Conservation (phyloP, 2,113 vertebrate genomes). For the Salvelinus fontinalis region DNA sequence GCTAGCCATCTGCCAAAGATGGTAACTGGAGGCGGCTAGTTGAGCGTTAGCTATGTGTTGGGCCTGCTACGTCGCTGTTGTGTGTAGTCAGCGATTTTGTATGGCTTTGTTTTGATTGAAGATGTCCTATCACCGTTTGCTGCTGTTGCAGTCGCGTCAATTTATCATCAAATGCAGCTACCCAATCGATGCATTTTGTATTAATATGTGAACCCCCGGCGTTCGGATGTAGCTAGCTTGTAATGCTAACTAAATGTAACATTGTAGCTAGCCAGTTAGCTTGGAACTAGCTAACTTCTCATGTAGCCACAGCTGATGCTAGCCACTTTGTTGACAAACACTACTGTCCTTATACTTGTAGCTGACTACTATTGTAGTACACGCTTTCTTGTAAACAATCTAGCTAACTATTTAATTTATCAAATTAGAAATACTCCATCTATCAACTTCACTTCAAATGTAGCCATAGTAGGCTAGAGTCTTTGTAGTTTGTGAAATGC, state of each 20-base stretch:
- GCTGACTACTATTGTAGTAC: no score
- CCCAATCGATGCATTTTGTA: background rate
- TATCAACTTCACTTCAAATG: no score
- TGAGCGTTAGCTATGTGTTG: background rate
- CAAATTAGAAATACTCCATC: no score
- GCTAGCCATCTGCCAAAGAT: constrained; percentile 33
- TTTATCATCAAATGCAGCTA: background rate
- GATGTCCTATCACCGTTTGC: background rate
- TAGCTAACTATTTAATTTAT: no score
- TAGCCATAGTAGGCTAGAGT: no score
- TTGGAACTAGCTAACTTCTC: no score
- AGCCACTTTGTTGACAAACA: no score
- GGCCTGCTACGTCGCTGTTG: background rate
- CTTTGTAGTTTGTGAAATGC: no score
- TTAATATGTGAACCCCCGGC: background rate
- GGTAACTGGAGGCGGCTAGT: background rate
- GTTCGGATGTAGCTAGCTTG: background rate
- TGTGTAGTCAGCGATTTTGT: constrained; percentile 3
- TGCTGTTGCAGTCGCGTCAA: background rate
- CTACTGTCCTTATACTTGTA: no score
- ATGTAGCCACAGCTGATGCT: no score
- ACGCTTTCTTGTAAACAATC: no score
- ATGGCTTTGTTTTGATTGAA: background rate
- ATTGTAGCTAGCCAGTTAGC: no score
- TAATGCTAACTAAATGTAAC: background rate